These are phyloP conservation scores for Sebastes miniatus DNA, from an alignment of 2,797 vertebrate genomes.

Conservation along the genomic window DNA sequence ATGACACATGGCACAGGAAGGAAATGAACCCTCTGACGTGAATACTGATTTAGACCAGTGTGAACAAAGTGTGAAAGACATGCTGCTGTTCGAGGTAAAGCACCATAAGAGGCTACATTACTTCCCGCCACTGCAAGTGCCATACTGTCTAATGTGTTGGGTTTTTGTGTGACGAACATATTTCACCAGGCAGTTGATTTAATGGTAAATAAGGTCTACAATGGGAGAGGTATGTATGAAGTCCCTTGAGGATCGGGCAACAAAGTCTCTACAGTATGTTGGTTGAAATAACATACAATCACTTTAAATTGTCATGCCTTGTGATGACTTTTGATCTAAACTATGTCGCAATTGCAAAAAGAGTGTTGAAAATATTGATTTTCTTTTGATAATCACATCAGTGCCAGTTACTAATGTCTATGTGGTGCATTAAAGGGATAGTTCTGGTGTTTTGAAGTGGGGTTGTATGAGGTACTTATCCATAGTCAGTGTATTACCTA, in stretches of 20 bases:
- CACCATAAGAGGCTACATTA: background rate
- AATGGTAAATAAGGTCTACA: background rate
- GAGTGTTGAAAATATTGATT: background rate
- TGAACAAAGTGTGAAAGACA: background rate
- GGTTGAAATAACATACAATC: background rate
- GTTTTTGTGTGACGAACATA: background rate
- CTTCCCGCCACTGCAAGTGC: background rate
- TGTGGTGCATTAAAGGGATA: background rate
- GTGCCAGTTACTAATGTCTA: background rate
- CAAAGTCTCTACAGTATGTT: background rate
- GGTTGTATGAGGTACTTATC: no score
- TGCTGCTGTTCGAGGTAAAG: background rate
- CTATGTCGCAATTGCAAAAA: background rate
- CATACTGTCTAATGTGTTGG: background rate
- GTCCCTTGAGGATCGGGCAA: background rate
- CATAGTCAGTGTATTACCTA: no score
- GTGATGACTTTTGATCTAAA: background rate
- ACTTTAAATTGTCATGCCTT: background rate
- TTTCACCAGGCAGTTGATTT: background rate
- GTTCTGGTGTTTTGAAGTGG: no score
- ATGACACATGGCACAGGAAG: background rate
- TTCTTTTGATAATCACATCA: background rate
- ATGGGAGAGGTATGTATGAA: background rate
- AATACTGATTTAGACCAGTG: background rate
- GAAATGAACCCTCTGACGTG: background rate